A percentile compares a stretch with the other conserved stretches of the same genome.
Evolutionary conservation across 2,113 vertebrate genomes (phyloP).

Genomic region (Xiphorhynchus elegans): DNA sequence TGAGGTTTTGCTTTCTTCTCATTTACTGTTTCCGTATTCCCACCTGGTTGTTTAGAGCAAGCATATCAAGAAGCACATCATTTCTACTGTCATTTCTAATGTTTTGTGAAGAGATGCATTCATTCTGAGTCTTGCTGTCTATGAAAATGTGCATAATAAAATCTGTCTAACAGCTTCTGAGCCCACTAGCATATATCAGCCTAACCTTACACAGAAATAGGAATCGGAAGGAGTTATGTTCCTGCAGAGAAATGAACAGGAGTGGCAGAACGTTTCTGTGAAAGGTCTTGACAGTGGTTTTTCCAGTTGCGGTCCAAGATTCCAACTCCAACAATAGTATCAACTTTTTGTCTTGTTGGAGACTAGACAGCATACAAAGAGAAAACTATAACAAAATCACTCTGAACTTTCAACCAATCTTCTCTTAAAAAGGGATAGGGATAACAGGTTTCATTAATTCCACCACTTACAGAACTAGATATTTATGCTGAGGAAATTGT

Average conservation of each 20-base stretch:
- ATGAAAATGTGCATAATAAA: background rate
- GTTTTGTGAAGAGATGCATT: background rate
- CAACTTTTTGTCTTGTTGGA: background rate
- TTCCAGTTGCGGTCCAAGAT: background rate
- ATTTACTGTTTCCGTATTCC: background rate
- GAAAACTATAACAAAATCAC: background rate
- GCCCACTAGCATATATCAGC: background rate
- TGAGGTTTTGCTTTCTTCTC: background rate
- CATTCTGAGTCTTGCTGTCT: background rate
- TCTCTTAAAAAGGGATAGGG: background rate
- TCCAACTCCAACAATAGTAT: background rate
- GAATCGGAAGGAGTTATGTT: background rate
- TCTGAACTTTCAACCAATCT: background rate
- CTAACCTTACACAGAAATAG: background rate
- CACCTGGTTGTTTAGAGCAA: background rate
- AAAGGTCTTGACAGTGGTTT: background rate
- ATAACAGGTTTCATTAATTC: background rate
- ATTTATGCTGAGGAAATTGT: background rate
- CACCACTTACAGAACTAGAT: background rate
- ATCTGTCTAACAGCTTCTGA: background rate
- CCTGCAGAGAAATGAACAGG: background rate
- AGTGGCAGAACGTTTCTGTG: background rate
- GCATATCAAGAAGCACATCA: background rate
- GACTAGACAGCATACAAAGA: background rate
- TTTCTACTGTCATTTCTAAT: background rate